phyloP scores from a whole-genome alignment of 2,113 vertebrate genomes.

The Marcusenius ussheri region DNA sequence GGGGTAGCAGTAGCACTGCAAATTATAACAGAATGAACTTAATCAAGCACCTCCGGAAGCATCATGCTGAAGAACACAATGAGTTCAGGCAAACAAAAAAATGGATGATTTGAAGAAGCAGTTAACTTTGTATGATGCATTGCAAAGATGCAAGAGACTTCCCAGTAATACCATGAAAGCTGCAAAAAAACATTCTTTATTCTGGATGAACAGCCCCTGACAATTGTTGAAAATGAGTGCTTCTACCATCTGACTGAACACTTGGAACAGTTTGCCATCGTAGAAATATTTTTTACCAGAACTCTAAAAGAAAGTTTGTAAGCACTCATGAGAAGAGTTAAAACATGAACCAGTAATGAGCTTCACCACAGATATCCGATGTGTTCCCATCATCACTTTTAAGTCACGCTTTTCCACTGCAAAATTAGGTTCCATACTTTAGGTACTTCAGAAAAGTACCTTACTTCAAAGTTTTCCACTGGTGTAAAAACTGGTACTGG shows the following conservation, averaged over 20 bases:
- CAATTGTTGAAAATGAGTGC: neutral
- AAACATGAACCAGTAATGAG: neutral
- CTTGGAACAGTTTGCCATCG: neutral
- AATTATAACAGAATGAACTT: neutral
- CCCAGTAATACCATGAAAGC: too few relatives aligned
- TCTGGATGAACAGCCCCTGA: neutral
- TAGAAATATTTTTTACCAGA: neutral
- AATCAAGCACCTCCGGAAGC: neutral
- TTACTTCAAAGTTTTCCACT: too few relatives aligned
- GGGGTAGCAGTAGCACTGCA: neutral
- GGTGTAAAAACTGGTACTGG: too few relatives aligned
- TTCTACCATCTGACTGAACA: neutral
- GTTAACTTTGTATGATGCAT: neutral
- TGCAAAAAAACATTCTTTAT: neutral
- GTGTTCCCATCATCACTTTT: too few relatives aligned
- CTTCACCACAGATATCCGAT: too few relatives aligned
- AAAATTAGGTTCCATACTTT: too few relatives aligned
- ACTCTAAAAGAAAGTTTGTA: neutral
- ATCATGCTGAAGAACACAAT: neutral
- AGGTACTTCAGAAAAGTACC: too few relatives aligned
- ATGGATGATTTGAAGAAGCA: neutral
- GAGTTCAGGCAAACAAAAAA: neutral
- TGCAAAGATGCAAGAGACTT: neutral
- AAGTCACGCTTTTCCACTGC: too few relatives aligned
- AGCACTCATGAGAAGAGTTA: neutral